phyloP scores from a whole-genome alignment of 2,113 vertebrate genomes.

The Rana temporaria region DNA sequence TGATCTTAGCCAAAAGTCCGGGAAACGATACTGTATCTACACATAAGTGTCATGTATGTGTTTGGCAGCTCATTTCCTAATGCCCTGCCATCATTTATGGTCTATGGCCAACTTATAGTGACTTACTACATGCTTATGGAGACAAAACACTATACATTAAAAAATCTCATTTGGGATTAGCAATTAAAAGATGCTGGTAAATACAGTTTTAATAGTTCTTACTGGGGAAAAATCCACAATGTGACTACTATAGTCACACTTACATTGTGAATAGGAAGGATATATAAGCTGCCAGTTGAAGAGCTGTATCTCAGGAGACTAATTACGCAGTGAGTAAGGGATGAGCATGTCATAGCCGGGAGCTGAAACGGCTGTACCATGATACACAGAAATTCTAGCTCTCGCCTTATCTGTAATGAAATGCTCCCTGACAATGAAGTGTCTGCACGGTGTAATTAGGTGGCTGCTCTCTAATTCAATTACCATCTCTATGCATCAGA shows the following conservation, averaged over 20 bases:
- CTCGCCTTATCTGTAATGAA: slow-evolving; percentile 70
- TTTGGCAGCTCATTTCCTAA: too few relatives aligned
- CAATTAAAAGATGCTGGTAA: neutral
- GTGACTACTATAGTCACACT: neutral
- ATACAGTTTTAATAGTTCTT: neutral
- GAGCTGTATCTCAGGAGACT: slow-evolving; percentile 18
- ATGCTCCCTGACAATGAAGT: slow-evolving; percentile 71
- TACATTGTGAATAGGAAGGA: neutral
- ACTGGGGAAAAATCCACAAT: neutral
- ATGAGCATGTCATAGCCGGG: slow-evolving; percentile 61
- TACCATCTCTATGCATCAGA: slow-evolving; percentile 72
- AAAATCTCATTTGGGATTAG: neutral
- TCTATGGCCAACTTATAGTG: too few relatives aligned
- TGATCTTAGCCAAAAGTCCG: too few relatives aligned
- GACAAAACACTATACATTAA: too few relatives aligned
- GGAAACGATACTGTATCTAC: too few relatives aligned
- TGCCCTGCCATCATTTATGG: too few relatives aligned
- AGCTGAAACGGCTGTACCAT: slow-evolving; percentile 59
- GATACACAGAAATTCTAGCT: slow-evolving; percentile 61
- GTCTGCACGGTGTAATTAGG: slow-evolving; percentile 73
- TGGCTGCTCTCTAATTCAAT: slow-evolving; percentile 77
- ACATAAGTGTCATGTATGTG: too few relatives aligned
- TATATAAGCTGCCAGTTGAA: neutral
- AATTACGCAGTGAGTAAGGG: slow-evolving; percentile 46
- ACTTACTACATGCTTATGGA: too few relatives aligned